These are phyloP conservation scores for Parapristionchus giblindavisi DNA, from an alignment of 2,888 invertebrate genomes.

Conservation along the genomic window DNA sequence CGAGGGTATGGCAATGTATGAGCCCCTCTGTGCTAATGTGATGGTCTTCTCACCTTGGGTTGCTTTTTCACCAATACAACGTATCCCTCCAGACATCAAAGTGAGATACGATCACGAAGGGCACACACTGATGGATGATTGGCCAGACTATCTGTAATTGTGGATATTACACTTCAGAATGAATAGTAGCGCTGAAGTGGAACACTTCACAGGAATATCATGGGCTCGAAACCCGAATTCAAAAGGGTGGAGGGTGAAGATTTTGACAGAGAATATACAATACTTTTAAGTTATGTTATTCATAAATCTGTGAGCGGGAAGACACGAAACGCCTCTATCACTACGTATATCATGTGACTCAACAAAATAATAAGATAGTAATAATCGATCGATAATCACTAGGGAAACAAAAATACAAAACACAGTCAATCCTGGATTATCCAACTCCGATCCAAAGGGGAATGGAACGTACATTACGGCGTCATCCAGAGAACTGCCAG, in stretches of 20 bases:
- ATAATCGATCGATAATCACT: not conserved
- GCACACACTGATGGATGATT: conserved; percentile 80
- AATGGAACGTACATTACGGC: conserved; percentile 79
- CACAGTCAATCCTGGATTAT: not conserved
- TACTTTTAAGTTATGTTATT: too few relatives aligned
- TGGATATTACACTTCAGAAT: too few relatives aligned
- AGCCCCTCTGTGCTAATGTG: not conserved
- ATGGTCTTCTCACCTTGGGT: conserved; percentile 2
- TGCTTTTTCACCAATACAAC: conserved; percentile 76
- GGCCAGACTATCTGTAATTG: conserved; percentile 48
- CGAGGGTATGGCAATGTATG: not conserved
- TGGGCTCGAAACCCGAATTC: too few relatives aligned
- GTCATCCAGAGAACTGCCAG: conserved; percentile 62
- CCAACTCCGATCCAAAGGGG: conserved; percentile 73
- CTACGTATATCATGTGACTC: too few relatives aligned
- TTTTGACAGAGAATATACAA: too few relatives aligned
- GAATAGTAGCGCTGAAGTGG: too few relatives aligned
- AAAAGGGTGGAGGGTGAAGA: too few relatives aligned
- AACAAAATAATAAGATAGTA: too few relatives aligned
- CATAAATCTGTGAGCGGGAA: too few relatives aligned
- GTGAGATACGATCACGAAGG: conserved; percentile 78
- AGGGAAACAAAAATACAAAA: not conserved
- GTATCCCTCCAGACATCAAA: conserved; percentile 84
- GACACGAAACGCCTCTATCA: too few relatives aligned
- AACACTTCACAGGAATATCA: too few relatives aligned